Evolutionary conservation across 2,888 invertebrate genomes (phyloP), one percentile per base, ranked within the genome.

Genomic region (Escarpia spicata): DNA sequence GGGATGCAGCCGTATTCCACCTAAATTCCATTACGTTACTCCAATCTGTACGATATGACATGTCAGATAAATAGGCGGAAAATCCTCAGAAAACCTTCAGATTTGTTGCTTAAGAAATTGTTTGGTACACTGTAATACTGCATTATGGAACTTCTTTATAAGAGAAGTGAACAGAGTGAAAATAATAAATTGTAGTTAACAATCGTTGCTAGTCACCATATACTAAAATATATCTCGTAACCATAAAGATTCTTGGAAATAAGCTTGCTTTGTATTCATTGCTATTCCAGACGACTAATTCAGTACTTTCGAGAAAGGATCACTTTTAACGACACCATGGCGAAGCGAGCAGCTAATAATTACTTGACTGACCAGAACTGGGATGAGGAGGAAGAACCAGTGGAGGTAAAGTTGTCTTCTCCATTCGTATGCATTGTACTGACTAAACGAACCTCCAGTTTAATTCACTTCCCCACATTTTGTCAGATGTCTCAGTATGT

Each of bases 281-380:
- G 3, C 6, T 75, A 75, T 75, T 75, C 75, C 75, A 75, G 75
- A 75, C 19, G 75, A 75, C 26, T 2, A 75, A 75, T 75, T 75
- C 75, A 15, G 19, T n/a, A 75, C 75, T 6, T 75, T 26, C 26
- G 19, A 75, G 75, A n/a, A 75, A 75, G 75, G n/a, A 6, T 31
- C 37, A 91, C 91, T 3, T 43, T 9, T 19, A 92, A 37, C 37
- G 10, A 19, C 31, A 93, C 60, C 43, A 96, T 96, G 96, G 93
- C 96, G 2, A 96, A 96, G 93, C 94, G 96, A 93, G 94, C 93
- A 90, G 95, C 96, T 90, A 93, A 94, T 12, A 94, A 93, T 43
- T 95, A 96, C 91, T 93, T 96, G 60, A 96, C 95, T 26, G 95
- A 96, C 93, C 94, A 95, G 45, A 96, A 96, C 94, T 96, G 96